Conservation (phyloP, 2,888 invertebrate genomes). For the Branchipolynoe longqiensis region DNA sequence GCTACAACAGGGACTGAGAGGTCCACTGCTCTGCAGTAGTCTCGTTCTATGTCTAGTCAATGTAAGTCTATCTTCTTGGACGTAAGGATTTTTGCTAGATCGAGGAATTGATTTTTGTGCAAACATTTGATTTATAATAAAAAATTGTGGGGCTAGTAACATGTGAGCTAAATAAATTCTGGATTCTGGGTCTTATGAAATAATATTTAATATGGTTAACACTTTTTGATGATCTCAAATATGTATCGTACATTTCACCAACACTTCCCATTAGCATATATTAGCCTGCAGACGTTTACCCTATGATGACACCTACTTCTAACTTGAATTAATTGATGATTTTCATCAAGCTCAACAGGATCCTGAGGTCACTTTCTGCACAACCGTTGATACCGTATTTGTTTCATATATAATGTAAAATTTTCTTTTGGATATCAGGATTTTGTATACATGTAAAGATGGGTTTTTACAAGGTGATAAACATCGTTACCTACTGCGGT, state of each 20-base stretch:
- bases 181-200: too few relatives aligned
- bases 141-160: too few relatives aligned
- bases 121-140: too few relatives aligned
- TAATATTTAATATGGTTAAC: too few relatives aligned
- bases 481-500: not conserved
- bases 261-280: not conserved
- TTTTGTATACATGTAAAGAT: too few relatives aligned
- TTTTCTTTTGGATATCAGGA: not conserved
- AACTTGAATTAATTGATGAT: not conserved
- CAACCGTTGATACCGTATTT: not conserved
- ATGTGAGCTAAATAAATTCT: too few relatives aligned
- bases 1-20: conserved; percentile 52
- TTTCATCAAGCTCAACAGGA: conserved; percentile 54
- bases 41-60: not conserved
- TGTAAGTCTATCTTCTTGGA: not conserved
- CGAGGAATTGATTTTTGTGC: too few relatives aligned
- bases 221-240: too few relatives aligned
- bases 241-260: too few relatives aligned
- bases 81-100: not conserved
- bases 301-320: conserved; percentile 16
- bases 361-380: not conserved
- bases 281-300: not conserved
- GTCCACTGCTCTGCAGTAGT: not conserved
- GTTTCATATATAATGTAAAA: not conserved
- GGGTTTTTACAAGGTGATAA: not conserved